Percentiles rank a stretch among this genome's conserved stretches.
phyloP scores from a whole-genome alignment of 2,888 invertebrate species.

The Onchidella celtica region DNA sequence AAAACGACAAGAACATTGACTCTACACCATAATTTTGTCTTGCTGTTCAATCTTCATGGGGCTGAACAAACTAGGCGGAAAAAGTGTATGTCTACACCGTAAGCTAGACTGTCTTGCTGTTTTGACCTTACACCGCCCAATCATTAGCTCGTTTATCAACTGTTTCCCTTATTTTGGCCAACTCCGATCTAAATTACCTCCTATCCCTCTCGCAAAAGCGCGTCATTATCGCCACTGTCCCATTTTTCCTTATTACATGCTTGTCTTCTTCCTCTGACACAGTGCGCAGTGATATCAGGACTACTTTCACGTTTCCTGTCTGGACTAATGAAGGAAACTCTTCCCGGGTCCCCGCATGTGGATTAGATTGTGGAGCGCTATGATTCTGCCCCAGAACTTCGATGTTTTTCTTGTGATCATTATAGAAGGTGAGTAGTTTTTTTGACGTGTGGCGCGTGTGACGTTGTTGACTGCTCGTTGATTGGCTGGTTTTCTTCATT shows the following conservation, averaged over 20 bases:
- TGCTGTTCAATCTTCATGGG: too few relatives aligned
- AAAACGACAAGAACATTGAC: too few relatives aligned
- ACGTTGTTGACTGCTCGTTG: background rate
- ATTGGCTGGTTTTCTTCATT: background rate
- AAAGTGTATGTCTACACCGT: too few relatives aligned
- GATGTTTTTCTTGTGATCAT: background rate
- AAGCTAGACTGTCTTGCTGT: too few relatives aligned
- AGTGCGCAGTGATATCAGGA: conserved; percentile 20
- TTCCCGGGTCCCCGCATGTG: conserved; percentile 16
- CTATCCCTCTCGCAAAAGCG: too few relatives aligned
- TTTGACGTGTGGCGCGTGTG: background rate
- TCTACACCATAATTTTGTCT: too few relatives aligned
- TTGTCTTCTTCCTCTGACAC: background rate
- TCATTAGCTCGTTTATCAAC: too few relatives aligned
- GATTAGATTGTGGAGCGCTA: conserved; percentile 20
- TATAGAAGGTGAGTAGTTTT: conserved; percentile 13
- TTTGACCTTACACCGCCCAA: too few relatives aligned
- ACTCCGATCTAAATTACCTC: background rate
- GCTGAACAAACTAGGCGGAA: too few relatives aligned
- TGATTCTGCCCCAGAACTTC: conserved; percentile 7
- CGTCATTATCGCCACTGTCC: background rate
- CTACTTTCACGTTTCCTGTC: conserved; percentile 15
- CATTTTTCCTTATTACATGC: conserved; percentile 30
- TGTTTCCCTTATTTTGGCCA: too few relatives aligned
- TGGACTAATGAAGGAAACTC: conserved; percentile 34